Conservation (phyloP, 2,888 invertebrate species). For the Stenchaetothrips biformis region DNA sequence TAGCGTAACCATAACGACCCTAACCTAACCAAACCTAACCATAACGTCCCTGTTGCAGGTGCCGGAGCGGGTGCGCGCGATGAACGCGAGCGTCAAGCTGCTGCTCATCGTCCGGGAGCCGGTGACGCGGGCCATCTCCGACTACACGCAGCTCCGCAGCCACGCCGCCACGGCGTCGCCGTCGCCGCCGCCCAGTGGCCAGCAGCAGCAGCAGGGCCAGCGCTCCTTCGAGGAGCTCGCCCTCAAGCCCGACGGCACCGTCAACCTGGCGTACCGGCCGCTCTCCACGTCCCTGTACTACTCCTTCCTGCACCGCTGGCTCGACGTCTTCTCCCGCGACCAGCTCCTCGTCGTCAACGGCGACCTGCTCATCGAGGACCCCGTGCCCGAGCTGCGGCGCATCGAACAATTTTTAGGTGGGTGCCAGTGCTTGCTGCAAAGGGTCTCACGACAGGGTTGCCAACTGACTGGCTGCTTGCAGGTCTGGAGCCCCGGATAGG, state of each 20-base stretch:
- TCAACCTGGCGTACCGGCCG: conserved; percentile 78
- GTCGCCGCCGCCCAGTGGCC: conserved; percentile 43
- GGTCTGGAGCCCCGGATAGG: no score
- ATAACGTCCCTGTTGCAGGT: conserved; percentile 61
- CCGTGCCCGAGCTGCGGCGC: conserved; percentile 76
- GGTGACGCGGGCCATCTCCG: conserved; percentile 91
- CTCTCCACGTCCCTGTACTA: conserved; percentile 87
- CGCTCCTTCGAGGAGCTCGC: conserved; percentile 76
- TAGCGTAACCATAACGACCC: no score
- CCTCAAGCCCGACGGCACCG: conserved; percentile 71
- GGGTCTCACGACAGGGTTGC: no score
- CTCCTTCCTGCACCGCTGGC: conserved; percentile 84
- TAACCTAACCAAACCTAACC: no score
- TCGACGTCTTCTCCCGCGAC: conserved; percentile 81
- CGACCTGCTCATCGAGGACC: conserved; percentile 84
- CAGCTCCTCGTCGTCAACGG: conserved; percentile 95
- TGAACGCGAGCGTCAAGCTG: conserved; percentile 89
- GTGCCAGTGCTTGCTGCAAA: no score
- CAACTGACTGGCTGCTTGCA: no score
- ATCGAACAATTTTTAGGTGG: conserved; percentile 79
- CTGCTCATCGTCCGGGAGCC: conserved; percentile 93
- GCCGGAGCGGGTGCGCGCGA: conserved; percentile 85
- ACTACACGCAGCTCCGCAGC: conserved; percentile 88
- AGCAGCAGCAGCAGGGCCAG: conserved; percentile 46
- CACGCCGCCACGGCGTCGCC: conserved; percentile 63